A percentile compares a stretch with the other conserved stretches of the same genome.
These are phyloP conservation scores for Cataglyphis cursor DNA, from an alignment of 2,888 invertebrate genomes.

Conservation along the genomic window DNA sequence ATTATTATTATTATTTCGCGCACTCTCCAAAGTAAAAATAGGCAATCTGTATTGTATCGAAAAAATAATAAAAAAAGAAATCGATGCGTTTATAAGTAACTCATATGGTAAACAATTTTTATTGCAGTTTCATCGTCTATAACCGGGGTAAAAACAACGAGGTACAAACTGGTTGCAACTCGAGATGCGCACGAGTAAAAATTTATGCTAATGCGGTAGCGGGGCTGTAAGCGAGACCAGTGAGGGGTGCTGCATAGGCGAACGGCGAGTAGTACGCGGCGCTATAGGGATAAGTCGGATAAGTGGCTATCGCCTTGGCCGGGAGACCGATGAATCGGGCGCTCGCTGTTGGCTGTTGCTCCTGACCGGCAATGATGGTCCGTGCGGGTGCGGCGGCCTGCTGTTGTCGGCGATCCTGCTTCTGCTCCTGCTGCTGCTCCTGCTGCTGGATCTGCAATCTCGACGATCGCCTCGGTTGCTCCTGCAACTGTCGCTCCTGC, in stretches of 20 bases:
- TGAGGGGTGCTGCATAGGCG: conserved; percentile 80
- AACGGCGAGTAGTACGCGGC: conserved; percentile 82
- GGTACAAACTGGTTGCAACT: not conserved
- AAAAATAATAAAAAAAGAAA: not conserved
- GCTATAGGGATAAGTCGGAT: conserved; percentile 72
- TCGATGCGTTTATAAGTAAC: not conserved
- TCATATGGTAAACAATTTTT: conserved; percentile 59
- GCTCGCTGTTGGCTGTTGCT: conserved; percentile 69
- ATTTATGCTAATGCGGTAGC: conserved; percentile 65
- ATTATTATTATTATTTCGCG: not conserved
- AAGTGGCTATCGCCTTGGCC: conserved; percentile 72
- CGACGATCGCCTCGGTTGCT: conserved; percentile 87
- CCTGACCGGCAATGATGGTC: conserved; percentile 33
- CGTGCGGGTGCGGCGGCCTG: conserved; percentile 29
- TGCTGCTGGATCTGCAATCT: conserved; percentile 77
- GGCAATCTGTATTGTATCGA: not conserved
- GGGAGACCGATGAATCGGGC: conserved; percentile 71
- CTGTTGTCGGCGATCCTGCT: conserved; percentile 53
- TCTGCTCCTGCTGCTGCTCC: conserved; percentile 78
- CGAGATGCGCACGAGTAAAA: not conserved
- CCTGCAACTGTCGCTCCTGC: conserved; percentile 82
- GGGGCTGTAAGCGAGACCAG: conserved; percentile 80
- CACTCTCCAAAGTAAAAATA: not conserved
- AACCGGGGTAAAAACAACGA: conserved; percentile 33
- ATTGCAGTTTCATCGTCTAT: conserved; percentile 57